Conservation (phyloP, 2,888 invertebrate species). For the Calameuta idolon region DNA sequence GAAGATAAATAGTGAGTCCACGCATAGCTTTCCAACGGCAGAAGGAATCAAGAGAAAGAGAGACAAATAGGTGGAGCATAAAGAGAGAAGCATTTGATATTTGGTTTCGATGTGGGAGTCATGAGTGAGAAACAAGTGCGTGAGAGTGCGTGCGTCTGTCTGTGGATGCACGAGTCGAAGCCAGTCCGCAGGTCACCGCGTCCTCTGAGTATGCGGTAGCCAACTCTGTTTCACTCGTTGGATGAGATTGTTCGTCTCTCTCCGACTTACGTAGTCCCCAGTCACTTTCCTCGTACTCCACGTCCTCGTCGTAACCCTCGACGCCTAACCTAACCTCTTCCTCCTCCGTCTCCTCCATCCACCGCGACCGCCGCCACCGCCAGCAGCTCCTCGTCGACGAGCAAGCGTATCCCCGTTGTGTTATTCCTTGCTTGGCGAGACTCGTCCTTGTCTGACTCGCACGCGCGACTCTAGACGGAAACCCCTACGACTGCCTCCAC, state of each 20-base stretch:
- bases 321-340: slow-evolving; percentile 18
- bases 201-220: slow-evolving; percentile 32
- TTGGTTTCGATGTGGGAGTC: slow-evolving; percentile 18
- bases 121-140: slow-evolving; percentile 2
- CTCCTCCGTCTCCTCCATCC: slow-evolving; percentile 6
- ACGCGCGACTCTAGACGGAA: slow-evolving; percentile 49
- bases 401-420: neutral
- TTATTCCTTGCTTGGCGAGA: neutral
- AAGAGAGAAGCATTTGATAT: neutral
- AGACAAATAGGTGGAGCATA: neutral
- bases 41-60: neutral
- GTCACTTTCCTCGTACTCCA: slow-evolving; percentile 21
- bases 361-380: neutral
- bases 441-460: slow-evolving; percentile 35
- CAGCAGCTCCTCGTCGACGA: neutral
- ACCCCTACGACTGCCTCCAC: slow-evolving; percentile 63
- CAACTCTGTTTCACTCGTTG: slow-evolving; percentile 17
- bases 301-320: slow-evolving; percentile 25
- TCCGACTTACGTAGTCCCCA: neutral
- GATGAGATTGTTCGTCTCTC: neutral
- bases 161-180: slow-evolving; percentile 40
- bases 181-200: slow-evolving; percentile 43
- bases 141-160: slow-evolving; percentile 23
- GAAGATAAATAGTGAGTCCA: neutral
- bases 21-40: neutral